These are phyloP conservation scores for Athalia circularis DNA, from an alignment of 2,888 invertebrate species.

Conservation along the genomic window DNA sequence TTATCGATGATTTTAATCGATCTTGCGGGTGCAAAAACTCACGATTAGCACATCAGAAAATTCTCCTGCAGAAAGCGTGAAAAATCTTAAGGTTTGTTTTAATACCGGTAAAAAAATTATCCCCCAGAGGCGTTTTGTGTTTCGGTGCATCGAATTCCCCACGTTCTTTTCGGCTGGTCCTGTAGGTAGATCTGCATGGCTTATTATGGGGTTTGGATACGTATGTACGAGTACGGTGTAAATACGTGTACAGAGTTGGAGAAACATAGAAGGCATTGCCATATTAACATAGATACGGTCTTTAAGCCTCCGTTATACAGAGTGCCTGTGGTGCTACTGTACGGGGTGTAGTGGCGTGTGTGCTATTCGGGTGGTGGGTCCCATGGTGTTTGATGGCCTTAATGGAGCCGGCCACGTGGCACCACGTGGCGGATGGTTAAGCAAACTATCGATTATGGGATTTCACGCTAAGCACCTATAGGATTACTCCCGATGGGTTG, in stretches of 20 bases:
- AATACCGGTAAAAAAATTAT: not conserved
- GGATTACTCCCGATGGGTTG: slow-evolving; percentile 70
- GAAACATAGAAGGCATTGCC: slow-evolving; percentile 5
- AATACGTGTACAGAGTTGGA: not conserved
- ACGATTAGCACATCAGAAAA: not conserved
- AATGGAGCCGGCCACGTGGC: slow-evolving; percentile 71
- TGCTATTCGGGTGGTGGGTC: slow-evolving; percentile 16
- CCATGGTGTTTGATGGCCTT: slow-evolving; percentile 54
- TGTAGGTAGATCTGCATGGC: no score
- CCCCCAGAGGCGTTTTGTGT: slow-evolving; percentile 7
- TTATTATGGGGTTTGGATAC: no score
- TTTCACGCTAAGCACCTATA: slow-evolving; percentile 74
- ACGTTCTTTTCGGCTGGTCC: not conserved
- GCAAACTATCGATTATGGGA: slow-evolving; percentile 75
- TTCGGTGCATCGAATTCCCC: slow-evolving; percentile 17
- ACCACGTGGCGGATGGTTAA: slow-evolving; percentile 73
- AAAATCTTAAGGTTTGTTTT: not conserved
- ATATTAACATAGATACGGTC: slow-evolving; percentile 72
- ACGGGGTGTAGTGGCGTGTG: slow-evolving; percentile 17
- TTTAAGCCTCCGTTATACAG: slow-evolving; percentile 52
- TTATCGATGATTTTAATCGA: no score
- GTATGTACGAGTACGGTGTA: no score
- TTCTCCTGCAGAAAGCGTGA: not conserved
- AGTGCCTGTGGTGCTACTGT: slow-evolving; percentile 9
- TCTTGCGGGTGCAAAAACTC: no score